Percentiles rank a stretch among this genome's conserved stretches.
Conservation (phyloP, 2,888 invertebrate species). For the Polyploca ridens region DNA sequence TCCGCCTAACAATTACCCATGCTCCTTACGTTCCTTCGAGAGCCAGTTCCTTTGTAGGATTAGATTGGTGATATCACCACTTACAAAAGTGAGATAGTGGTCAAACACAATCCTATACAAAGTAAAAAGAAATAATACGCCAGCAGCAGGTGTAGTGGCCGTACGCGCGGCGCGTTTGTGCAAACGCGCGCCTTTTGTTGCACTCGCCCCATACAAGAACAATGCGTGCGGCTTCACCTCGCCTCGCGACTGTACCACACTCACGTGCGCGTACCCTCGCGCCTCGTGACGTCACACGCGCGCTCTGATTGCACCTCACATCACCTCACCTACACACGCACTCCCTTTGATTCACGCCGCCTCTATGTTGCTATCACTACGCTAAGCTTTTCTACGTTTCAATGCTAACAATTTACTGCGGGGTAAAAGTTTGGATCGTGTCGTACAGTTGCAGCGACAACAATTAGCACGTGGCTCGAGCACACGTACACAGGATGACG, state of each 20-base stretch:
- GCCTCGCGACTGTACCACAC: not conserved
- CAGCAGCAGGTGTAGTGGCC: not conserved
- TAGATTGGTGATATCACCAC: no score
- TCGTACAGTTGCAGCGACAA: not conserved
- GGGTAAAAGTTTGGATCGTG: not conserved
- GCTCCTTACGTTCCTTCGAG: no score
- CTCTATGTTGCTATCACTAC: not conserved
- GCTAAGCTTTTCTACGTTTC: not conserved
- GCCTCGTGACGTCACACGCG: not conserved
- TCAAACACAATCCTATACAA: no score
- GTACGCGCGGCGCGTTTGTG: not conserved
- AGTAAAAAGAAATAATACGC: not conserved
- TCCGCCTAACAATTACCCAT: no score
- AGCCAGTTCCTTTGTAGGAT: no score
- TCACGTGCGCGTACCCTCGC: not conserved
- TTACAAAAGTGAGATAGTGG: no score
- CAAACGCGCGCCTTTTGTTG: conserved; percentile 15
- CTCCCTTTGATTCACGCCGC: conserved; percentile 3
- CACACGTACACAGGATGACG: not conserved
- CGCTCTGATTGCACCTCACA: not conserved
- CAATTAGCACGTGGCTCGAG: not conserved
- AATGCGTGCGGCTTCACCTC: conserved; percentile 1
- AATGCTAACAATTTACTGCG: not conserved
- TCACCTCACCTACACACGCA: not conserved
- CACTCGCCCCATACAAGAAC: conserved; percentile 1